Evolutionary conservation across 2,888 invertebrate species (phyloP).

Genomic region (Hyposoter dolosus): DNA sequence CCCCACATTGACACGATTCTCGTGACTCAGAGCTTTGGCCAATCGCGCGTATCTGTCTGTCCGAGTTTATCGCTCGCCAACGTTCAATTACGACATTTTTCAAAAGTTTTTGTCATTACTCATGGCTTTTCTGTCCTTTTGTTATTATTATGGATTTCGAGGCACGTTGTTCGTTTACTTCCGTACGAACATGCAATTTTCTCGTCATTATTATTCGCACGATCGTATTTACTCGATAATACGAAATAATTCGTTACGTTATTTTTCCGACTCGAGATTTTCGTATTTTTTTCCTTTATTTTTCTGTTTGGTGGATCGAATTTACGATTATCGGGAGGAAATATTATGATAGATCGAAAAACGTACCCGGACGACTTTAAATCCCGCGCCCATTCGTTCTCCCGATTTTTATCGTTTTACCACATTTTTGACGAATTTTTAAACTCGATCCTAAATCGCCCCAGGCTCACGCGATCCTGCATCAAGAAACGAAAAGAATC

Average conservation of each 20-base stretch:
- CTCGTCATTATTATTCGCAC: background rate
- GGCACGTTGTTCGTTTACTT: background rate
- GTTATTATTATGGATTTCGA: background rate
- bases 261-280: background rate
- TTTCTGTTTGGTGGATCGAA: too few relatives aligned
- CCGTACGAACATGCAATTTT: background rate
- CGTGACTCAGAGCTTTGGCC: slow-evolving; percentile 35
- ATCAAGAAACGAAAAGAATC: too few relatives aligned
- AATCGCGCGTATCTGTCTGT: background rate
- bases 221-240: too few relatives aligned
- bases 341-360: too few relatives aligned
- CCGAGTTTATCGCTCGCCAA: slow-evolving; percentile 14
- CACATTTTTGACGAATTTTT: too few relatives aligned
- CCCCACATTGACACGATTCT: slow-evolving; percentile 17
- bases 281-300: background rate
- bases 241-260: background rate
- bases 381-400: too few relatives aligned
- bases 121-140: background rate
- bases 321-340: too few relatives aligned
- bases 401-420: too few relatives aligned
- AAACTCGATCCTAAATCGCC: too few relatives aligned
- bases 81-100: slow-evolving; percentile 21
- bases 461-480: too few relatives aligned
- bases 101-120: slow-evolving; percentile 6
- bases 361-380: too few relatives aligned